A percentile compares a stretch with the other conserved stretches of the same genome.
Evolutionary conservation across 2,113 vertebrate species (phyloP).

Genomic region (Gymnogyps californianus): DNA sequence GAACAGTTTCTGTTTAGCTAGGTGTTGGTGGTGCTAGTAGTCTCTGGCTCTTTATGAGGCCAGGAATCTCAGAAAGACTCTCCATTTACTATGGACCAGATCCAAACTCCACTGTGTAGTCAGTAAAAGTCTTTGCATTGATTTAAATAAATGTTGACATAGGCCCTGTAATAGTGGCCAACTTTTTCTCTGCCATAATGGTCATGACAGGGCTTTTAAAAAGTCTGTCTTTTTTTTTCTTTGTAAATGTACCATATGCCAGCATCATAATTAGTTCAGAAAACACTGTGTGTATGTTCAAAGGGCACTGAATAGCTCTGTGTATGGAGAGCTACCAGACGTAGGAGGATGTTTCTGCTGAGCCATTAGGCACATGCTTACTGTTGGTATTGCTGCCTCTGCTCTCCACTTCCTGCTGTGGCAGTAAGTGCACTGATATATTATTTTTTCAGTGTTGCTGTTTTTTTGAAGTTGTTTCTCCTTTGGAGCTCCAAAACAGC

Average conservation of each 20-base stretch:
- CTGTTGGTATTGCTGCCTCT: neutral
- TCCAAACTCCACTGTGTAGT: neutral
- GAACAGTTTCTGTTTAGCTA: neutral
- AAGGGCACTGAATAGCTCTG: neutral
- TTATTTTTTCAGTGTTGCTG: neutral
- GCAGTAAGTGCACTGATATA: neutral
- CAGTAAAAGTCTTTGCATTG: neutral
- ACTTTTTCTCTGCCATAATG: neutral
- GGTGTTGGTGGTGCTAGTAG: neutral
- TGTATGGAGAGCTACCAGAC: neutral
- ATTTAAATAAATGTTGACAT: neutral
- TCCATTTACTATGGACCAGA: neutral
- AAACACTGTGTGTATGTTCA: neutral
- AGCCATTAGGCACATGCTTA: neutral
- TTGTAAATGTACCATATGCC: conserved; percentile 3
- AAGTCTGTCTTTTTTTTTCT: neutral
- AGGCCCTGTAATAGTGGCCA: neutral
- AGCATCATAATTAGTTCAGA: neutral
- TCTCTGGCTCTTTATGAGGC: neutral
- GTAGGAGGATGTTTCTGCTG: neutral
- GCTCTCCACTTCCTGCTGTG: neutral
- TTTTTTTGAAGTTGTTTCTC: neutral
- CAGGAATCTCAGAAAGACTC: neutral
- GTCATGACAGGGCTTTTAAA: neutral
- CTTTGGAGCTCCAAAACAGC: neutral